Evolutionary conservation across 2,113 vertebrate species (phyloP), one percentile per base, ranked within the genome.

Genomic region (Nerophis ophidion): DNA sequence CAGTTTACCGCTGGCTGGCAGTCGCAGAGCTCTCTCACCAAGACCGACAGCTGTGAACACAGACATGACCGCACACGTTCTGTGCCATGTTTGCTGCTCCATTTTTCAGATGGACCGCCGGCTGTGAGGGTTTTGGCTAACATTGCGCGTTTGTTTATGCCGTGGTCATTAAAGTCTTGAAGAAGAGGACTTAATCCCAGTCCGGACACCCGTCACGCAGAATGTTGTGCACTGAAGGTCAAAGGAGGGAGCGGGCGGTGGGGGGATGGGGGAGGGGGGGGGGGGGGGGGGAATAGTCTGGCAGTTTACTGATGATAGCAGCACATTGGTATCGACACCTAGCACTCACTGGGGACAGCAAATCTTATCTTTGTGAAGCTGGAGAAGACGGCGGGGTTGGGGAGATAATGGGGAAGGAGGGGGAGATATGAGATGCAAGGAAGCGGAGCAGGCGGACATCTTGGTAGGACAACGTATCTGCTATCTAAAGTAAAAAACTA

Each of bases 321-420:
- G 64, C 80, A 81, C 79, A 82, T 90, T 82, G 81, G 72, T 88
- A 88, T 87, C 62, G 81, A 89, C 83, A 88, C 59, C 50, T 68
- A 72, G 71, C 79, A 80, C 62, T 81, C 83, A 68, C 64, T 15
- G 49, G 82, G 85, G 79, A 81, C 63, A 70, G 77, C 45, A 50
- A 54, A 77, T 80, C 86, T 91, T 88, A 89, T 88, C 87, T 84
- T 80, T 72, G 74, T 70, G 70, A 75, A 82, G 77, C 72, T 79
- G 72, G 52, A 67, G 74, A 79, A 76, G 80, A 82, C 76, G 74
- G 77, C 71, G 51, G 65, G 81, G 76, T 72, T 69, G 58, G 63
- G 61, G 57, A 75, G 78, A 78, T 74, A 81, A 76, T 72, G 63
- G 75, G 52, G 62, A 67, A 66, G 48, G 42, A 55, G 70, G 42